Evolutionary conservation across 2,888 invertebrate genomes (phyloP), one percentile per base, ranked within the genome.

Genomic region (Drosophila phalerata): DNA sequence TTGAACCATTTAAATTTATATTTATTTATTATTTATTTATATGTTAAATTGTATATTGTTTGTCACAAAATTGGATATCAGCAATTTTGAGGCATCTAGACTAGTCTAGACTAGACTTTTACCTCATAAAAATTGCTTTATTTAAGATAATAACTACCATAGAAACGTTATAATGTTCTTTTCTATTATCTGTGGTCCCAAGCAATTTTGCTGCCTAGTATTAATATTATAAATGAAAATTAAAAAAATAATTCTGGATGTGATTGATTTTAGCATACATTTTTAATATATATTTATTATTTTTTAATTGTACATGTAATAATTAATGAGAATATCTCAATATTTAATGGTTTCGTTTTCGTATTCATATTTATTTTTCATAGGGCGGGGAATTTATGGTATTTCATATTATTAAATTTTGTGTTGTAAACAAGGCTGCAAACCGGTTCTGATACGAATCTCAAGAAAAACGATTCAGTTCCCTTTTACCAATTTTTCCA

Each of bases 251-350:
- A n/a, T 32, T 43, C 8, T 42, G 5, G n/a, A 22, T 22, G 5
- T 42, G 30, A 32, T 45, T 57, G 6, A 37, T 55, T 73, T 69
- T 51, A 64, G 73, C 73, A 57, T 70, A 70, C 62, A 70, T 73
- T 78, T 82, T 68, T 80, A 83, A 80, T 80, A 81, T 79, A 74
- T 83, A 65, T 77, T 73, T 68, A 65, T 55, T 68, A 64, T 55
- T 65, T 78, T 82, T 78, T 66, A 75, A 79, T 78, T 84, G 68
- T 86, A 80, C 80, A 80, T 86, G 76, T 80, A 84, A 72, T 85
- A 87, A 85, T 86, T 85, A 79, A 83, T 85, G 85, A 84, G 85
- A 86, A 86, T 85, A 82, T 82, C 84, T 84, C 84, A 86, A 80
- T 72, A 76, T 80, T 66, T 84, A 73, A 69, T 80, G 64, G 49